Evolutionary conservation across 2,113 vertebrate genomes (phyloP), one percentile per base, ranked within the genome.

Genomic region (Pachypanchax playfairii): DNA sequence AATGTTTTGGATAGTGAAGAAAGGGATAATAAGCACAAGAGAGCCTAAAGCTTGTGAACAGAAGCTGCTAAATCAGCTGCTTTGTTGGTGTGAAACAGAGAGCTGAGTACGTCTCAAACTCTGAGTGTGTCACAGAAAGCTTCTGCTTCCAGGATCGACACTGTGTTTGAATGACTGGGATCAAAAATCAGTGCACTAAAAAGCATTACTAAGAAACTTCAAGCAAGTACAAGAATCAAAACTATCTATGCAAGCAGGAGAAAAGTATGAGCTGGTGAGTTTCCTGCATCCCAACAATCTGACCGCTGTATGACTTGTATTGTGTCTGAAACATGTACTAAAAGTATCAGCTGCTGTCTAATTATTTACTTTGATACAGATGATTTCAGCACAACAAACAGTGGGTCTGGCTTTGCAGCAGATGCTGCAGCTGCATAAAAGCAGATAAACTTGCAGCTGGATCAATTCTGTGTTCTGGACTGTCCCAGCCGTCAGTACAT

Each of bases 61-160:
- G 65, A 66, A 79, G 31, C 77, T 61, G 64, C 66, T 47, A 46
- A 33, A 77, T 64, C 53, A 59, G 58, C 63, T 61, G 46, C 48
- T 56, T 15, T 31, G 22, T 44, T 31, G 17, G 11, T 38, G 14
- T 21, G 50, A 43, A 22, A 38, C 5, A 43, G 4, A 25, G 52
- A 12, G 22, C 15, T 8, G 3, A 52, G 41, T 29, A 41, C 58
- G 53, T 6, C 51, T 22, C 20, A 18, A 35, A 66, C 9, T 61
- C 8, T 18, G 29, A 14, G 25, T 35, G 46, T 9, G 18, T 39
- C 47, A 62, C 3, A 18, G 26, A 50, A 29, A 51, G 64, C n/a
- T 54, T 29, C 15, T 24, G 35, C 12, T 73, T 69, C 11, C 63
- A 44, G 9, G 50, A 56, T 64, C 20, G 21, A 44, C 20, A 17